Conservation (phyloP, 2,797 vertebrate species). For the Crenichthys baileyi region DNA sequence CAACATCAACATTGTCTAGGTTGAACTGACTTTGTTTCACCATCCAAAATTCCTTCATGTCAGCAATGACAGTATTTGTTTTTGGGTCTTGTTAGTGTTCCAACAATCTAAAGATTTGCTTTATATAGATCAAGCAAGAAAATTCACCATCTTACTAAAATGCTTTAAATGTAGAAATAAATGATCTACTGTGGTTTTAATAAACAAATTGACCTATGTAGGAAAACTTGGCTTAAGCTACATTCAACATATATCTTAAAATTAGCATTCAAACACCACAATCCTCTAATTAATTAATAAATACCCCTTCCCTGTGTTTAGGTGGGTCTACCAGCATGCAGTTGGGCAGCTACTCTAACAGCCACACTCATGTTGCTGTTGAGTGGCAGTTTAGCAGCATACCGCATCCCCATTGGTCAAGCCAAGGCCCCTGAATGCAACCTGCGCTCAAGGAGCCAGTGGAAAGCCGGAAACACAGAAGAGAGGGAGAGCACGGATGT, state of each 20-base stretch:
- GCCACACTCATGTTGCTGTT: conserved; percentile 75
- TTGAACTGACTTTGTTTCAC: too few species aligned
- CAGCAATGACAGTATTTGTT: too few species aligned
- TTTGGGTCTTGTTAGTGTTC: too few species aligned
- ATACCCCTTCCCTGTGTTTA: conserved; percentile 21
- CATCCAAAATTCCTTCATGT: too few species aligned
- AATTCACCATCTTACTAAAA: background rate
- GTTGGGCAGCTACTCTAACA: conserved; percentile 76
- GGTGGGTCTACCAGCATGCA: conserved; percentile 81
- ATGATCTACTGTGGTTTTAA: background rate
- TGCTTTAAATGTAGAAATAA: background rate
- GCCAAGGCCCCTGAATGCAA: conserved; percentile 73
- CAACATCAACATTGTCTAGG: too few species aligned
- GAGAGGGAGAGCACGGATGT: conserved; percentile 63
- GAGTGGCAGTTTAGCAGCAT: conserved; percentile 56
- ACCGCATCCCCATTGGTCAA: conserved; percentile 68
- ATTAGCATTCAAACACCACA: background rate
- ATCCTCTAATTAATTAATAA: conserved; percentile 8
- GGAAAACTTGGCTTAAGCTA: background rate
- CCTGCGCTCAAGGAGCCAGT: conserved; percentile 52
- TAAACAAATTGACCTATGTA: background rate
- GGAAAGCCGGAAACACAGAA: conserved; percentile 45
- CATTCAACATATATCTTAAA: background rate
- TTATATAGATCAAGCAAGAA: background rate
- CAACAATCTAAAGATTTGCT: background rate